Conservation (phyloP, 1,140 invertebrate genomes). For the Vanessa atalanta region DNA sequence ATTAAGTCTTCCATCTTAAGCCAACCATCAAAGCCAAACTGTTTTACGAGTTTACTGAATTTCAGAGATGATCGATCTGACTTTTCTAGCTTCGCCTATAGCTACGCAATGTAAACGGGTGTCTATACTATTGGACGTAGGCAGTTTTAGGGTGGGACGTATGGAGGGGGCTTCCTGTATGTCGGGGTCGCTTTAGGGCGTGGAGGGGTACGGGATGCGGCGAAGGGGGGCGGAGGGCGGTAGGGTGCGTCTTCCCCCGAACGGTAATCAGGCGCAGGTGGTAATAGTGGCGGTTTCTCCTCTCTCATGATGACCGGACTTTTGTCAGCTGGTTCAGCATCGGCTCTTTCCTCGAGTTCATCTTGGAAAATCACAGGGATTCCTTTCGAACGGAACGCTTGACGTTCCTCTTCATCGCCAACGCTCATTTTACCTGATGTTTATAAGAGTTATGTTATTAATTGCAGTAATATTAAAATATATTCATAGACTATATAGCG, state of each 20-base stretch:
- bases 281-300: slow-evolving; percentile 92
- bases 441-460: neutral
- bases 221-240: slow-evolving; percentile 90
- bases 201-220: slow-evolving; percentile 85
- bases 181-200: slow-evolving; percentile 90
- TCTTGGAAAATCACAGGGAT: slow-evolving; percentile 97
- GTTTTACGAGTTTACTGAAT: neutral
- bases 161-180: slow-evolving; percentile 94
- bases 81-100: slow-evolving; percentile 25
- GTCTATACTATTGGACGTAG: slow-evolving; percentile 24
- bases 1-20: neutral
- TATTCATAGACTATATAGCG: neutral
- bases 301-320: slow-evolving; percentile 95
- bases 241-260: slow-evolving; percentile 83
- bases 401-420: slow-evolving; percentile 88
- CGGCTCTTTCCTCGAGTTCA: slow-evolving; percentile 94
- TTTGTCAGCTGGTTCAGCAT: slow-evolving; percentile 89
- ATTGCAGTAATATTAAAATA: neutral
- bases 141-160: slow-evolving; percentile 91
- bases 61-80: neutral
- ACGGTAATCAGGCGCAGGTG: slow-evolving; percentile 82
- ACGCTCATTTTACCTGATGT: slow-evolving; percentile 79
- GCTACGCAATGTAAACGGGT: slow-evolving; percentile 20
- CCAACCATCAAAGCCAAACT: neutral
- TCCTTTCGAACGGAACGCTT: slow-evolving; percentile 93